Conservation (phyloP, 2,888 invertebrate genomes). For the Cryptus viduatorius region DNA sequence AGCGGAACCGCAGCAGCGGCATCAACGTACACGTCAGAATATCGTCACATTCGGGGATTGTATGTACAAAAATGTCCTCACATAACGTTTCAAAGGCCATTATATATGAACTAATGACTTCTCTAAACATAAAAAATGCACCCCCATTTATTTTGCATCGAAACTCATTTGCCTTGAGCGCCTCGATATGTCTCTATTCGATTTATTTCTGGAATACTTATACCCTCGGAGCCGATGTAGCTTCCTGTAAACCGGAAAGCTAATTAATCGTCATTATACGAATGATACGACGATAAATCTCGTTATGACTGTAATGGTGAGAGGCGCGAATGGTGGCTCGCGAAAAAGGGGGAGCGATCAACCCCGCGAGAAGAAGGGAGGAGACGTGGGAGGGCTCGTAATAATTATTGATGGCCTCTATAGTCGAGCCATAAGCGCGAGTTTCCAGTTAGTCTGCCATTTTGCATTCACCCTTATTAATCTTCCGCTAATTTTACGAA, state of each 20-base stretch:
- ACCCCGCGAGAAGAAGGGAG: constrained; percentile 12
- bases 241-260: not conserved
- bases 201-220: not conserved
- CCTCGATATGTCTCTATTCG: not conserved
- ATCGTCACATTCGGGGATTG: constrained; percentile 8
- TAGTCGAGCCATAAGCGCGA: constrained; percentile 33
- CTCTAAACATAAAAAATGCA: not conserved
- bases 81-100: constrained; percentile 12
- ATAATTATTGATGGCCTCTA: constrained; percentile 59
- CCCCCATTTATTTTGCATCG: not conserved
- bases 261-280: constrained; percentile 51
- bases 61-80: constrained; percentile 16
- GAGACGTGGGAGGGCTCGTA: constrained; percentile 41
- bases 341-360: not conserved
- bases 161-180: not conserved
- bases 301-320: constrained; percentile 26
- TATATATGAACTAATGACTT: not conserved
- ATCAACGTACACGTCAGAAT: constrained; percentile 46
- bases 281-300: constrained; percentile 45
- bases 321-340: constrained; percentile 16
- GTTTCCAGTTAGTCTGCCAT: constrained; percentile 48
- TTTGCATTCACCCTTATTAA: constrained; percentile 44
- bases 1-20: constrained; percentile 9
- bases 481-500: constrained; percentile 34
- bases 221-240: not conserved